Base-by-base conservation (phyloP, 1,140 invertebrate genomes). In the Cardiocondyla obscurior region DNA sequence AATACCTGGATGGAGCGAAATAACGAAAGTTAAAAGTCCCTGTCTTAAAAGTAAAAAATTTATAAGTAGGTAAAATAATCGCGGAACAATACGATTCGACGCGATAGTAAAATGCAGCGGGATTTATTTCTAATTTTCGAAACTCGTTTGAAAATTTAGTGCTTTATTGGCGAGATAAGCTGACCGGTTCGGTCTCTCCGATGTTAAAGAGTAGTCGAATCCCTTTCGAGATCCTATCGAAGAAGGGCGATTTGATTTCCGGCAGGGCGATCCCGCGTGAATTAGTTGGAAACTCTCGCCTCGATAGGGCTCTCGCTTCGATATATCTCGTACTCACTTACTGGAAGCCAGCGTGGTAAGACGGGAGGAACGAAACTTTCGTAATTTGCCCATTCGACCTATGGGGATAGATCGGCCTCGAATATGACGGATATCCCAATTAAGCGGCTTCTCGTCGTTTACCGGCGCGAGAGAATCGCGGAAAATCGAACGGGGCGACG, bases 361-460 rank as follows among this genome's bases (percentile, higher is more conserved):
- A 72, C n/a, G 28, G 39, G 65, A 10, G 39, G 28, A 44, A 58
- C 51, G 67, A 73, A 81, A 81, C 77, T 81, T 81, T 81, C 77
- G 77, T 73, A 81, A 81, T 81, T 81, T 81, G 55, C 77, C 57
- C 69, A 49, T 81, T 73, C 69, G 77, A 81, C 39, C 67, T 57
- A 73, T 33, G 53, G 51, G 51, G 10, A 73, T 81, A 73, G 67
- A 81, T 19, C 39, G 62, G 64, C 33, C 28, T 6, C 62, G 14
- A 81, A 81, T 73, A 81, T 81, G 77, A 81, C 69, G 77, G 53
- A 81, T 81, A 57, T 73, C 53, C 53, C 67, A 70, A 81, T 81
- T 81, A 81, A 81, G 55, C 33, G 19, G 25, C 33, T 57, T 19
- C 33, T 33, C 57, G 58, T 77, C 73, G 36, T 57, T 72, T 72